These are phyloP conservation scores for Pyxicephalus adspersus DNA, from an alignment of 2,113 vertebrate genomes.

Conservation along the genomic window DNA sequence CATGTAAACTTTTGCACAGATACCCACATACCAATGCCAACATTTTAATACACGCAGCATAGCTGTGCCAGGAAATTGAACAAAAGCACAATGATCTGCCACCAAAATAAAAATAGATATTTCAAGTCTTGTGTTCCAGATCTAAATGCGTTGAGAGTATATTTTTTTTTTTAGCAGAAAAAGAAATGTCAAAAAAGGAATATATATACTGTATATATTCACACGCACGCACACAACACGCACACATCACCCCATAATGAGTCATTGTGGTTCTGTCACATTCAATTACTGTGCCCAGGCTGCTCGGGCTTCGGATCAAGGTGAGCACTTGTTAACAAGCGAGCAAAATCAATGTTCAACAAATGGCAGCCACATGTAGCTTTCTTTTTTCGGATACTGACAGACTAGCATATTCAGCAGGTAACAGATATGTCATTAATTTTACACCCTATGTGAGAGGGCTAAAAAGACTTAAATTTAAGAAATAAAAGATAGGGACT, in stretches of 20 bases:
- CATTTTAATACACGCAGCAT: not conserved
- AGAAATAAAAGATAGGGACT: not conserved
- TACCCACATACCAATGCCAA: not conserved
- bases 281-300: conserved; percentile 34
- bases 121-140: not conserved
- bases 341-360: conserved; percentile 19
- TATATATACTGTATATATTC: not conserved
- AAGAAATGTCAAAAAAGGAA: conserved; percentile 24
- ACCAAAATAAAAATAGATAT: not conserved
- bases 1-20: not conserved
- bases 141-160: not conserved
- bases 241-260: conserved; percentile 9
- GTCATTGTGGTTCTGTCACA: conserved; percentile 19
- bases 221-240: not conserved
- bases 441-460: conserved; percentile 20
- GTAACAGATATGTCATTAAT: conserved; percentile 15
- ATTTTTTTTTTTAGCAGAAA: not conserved
- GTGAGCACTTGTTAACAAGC: conserved; percentile 41
- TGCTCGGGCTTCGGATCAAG: conserved; percentile 14
- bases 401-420: not conserved
- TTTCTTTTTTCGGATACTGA: conserved; percentile 7
- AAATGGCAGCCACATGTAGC: conserved; percentile 38
- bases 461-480: conserved; percentile 12
- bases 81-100: not conserved
- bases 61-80: not conserved